Conservation (phyloP, 2,888 invertebrate genomes). For the Cyclophora albipunctata region DNA sequence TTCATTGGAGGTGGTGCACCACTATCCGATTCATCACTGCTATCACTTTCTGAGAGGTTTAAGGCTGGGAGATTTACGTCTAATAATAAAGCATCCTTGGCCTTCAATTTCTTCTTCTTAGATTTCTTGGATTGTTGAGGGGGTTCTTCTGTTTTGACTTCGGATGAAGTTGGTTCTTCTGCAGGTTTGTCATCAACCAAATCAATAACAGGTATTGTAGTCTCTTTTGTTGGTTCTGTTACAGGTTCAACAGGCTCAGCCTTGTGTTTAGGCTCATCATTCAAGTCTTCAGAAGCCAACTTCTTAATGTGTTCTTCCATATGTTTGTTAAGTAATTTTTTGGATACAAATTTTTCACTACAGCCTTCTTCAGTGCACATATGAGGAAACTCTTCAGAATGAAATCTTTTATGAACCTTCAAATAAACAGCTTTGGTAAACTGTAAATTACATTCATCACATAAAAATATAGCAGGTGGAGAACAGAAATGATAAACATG, state of each 20-base stretch:
- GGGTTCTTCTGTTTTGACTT: slow-evolving; percentile 44
- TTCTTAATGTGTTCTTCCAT: slow-evolving; percentile 75
- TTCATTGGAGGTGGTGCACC: slow-evolving; percentile 40
- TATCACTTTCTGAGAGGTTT: slow-evolving; percentile 90
- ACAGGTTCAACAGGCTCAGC: slow-evolving; percentile 29
- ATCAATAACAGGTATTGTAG: slow-evolving; percentile 50
- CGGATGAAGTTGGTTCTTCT: slow-evolving; percentile 48
- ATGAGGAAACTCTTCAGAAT: slow-evolving; percentile 82
- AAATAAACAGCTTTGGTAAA: slow-evolving; percentile 86
- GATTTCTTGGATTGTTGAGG: slow-evolving; percentile 54
- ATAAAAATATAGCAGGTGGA: slow-evolving; percentile 84
- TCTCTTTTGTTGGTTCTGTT: slow-evolving; percentile 44
- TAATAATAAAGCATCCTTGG: slow-evolving; percentile 63
- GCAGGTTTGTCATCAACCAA: slow-evolving; percentile 51
- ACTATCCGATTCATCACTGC: slow-evolving; percentile 79
- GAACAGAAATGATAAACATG: slow-evolving; percentile 94
- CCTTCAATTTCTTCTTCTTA: slow-evolving; percentile 64
- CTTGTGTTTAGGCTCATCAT: slow-evolving; percentile 31
- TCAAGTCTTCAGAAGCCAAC: slow-evolving; percentile 41
- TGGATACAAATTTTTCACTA: slow-evolving; percentile 86
- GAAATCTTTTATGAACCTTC: slow-evolving; percentile 89
- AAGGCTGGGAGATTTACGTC: slow-evolving; percentile 83
- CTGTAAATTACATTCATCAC: slow-evolving; percentile 86
- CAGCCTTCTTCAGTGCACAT: slow-evolving; percentile 82
- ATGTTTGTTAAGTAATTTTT: slow-evolving; percentile 85